Conservation (phyloP, 1,140 invertebrate genomes). For the Heliconius congener region DNA sequence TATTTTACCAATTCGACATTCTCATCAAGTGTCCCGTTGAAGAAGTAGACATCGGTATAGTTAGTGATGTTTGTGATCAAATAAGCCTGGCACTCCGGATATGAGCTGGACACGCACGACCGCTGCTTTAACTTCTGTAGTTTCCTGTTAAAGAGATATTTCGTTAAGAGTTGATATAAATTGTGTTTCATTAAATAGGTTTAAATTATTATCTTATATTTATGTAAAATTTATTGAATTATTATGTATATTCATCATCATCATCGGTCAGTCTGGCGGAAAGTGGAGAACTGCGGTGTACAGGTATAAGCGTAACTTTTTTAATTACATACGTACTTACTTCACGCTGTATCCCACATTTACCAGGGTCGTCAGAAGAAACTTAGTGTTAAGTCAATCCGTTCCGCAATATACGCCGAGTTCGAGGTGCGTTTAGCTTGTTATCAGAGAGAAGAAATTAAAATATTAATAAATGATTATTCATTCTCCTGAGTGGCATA, state of each 20-base stretch:
- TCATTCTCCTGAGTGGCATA: no score
- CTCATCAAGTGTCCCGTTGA: slow-evolving; percentile 62
- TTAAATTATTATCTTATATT: no score
- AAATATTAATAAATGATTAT: no score
- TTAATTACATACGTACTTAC: no score
- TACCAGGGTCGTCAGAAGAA: background rate
- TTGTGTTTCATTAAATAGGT: no score
- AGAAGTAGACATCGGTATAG: slow-evolving; percentile 65
- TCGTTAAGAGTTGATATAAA: background rate
- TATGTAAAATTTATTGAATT: no score
- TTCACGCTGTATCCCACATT: background rate
- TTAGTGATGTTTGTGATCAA: slow-evolving; percentile 61
- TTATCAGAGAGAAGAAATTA: no score
- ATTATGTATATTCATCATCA: no score
- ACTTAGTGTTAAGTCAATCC: background rate
- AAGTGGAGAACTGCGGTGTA: no score
- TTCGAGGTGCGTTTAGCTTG: no score
- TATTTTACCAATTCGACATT: slow-evolving; percentile 31
- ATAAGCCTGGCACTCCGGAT: slow-evolving; percentile 61
- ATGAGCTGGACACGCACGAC: slow-evolving; percentile 52
- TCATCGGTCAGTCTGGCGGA: no score
- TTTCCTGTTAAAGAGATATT: slow-evolving; percentile 53
- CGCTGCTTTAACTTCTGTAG: slow-evolving; percentile 68
- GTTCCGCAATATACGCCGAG: background rate
- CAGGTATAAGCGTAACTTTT: no score